Evolutionary conservation across 2,113 vertebrate genomes (phyloP).

Genomic region (Indicator maculatus): DNA sequence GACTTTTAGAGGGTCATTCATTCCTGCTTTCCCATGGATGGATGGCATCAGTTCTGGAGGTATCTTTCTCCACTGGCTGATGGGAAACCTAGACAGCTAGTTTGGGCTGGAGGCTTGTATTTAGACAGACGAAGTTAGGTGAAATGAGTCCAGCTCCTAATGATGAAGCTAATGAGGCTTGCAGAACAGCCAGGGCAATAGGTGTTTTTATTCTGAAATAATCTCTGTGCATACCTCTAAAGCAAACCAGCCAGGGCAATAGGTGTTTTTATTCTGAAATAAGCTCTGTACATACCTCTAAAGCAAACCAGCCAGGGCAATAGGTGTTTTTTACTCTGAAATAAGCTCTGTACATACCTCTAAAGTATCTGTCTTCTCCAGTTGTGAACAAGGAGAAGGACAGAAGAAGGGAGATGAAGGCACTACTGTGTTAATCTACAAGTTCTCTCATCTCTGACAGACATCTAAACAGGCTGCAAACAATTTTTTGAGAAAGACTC

Average conservation of each 20-base stretch:
- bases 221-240: background rate
- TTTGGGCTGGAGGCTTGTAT: background rate
- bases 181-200: background rate
- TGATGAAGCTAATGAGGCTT: background rate
- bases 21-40: background rate
- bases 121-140: background rate
- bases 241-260: background rate
- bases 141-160: background rate
- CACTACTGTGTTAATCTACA: background rate
- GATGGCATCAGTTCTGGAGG: background rate
- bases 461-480: background rate
- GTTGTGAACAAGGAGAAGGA: background rate
- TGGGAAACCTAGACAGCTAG: background rate
- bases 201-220: background rate
- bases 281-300: background rate
- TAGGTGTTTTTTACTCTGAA: background rate
- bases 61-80: background rate
- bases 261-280: background rate
- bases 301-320: background rate
- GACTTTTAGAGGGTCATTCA: slow-evolving; percentile 18
- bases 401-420: background rate
- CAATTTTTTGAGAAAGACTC: background rate
- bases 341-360: background rate
- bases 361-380: background rate
- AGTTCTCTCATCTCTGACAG: background rate